Percentiles rank a stretch among this genome's conserved stretches.
These are phyloP conservation scores for Remorina albescens DNA, from an alignment of 2,797 vertebrate genomes.

Conservation along the genomic window DNA sequence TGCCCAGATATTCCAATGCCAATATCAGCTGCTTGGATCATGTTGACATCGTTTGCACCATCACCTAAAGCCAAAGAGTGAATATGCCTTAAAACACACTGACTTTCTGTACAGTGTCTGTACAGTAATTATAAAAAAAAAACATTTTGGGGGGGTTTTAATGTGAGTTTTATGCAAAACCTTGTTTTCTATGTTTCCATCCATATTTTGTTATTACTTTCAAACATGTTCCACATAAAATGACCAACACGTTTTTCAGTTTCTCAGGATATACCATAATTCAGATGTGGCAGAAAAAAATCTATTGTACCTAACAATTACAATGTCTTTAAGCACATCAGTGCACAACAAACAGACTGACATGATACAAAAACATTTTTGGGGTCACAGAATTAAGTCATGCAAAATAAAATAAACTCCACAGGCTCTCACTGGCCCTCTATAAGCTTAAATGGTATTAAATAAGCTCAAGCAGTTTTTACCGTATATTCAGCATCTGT, in stretches of 20 bases:
- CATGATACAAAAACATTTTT: neutral
- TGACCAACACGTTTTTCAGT: neutral
- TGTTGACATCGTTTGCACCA: constrained; percentile 96
- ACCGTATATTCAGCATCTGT: neutral
- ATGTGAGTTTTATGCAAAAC: no score
- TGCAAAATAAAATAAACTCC: neutral
- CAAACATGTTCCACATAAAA: no score
- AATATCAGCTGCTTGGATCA: constrained; percentile 96
- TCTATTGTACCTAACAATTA: neutral
- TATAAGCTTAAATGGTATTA: neutral
- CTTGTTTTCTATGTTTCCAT: no score
- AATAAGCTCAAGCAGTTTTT: neutral
- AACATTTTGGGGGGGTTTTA: neutral
- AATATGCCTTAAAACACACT: neutral
- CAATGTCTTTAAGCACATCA: neutral
- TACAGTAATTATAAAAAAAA: neutral
- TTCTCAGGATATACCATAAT: neutral
- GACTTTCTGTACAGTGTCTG: neutral
- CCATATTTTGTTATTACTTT: no score
- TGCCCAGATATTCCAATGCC: constrained; percentile 95
- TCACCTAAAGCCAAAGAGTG: constrained; percentile 85
- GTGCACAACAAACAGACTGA: neutral
- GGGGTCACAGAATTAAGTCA: no score
- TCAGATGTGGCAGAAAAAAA: neutral
- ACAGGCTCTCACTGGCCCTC: neutral